Evolutionary conservation across 2,113 vertebrate genomes (phyloP), one percentile per base, ranked within the genome.

Genomic region (Quiscalus mexicanus): DNA sequence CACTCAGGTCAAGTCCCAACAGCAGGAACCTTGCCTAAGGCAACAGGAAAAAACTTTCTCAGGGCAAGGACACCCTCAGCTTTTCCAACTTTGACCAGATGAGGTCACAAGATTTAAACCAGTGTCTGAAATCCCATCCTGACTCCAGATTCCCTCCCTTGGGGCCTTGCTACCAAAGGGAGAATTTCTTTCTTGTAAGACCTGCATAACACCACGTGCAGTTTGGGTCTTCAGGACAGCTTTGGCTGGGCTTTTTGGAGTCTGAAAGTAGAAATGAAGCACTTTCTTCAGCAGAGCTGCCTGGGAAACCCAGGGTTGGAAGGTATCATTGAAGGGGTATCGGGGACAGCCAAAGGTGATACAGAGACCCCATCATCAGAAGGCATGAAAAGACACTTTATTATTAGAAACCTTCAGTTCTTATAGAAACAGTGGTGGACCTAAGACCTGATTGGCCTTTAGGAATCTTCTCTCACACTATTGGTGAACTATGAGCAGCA

Each of bases 121-220:
- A 23, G 17, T 11, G 25, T 44, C 31, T 3, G 8, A 78, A 65
- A 75, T 49, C 52, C 47, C 76, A 31, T 8, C 1, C 28, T 37
- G 33, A 18, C 15, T 81, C 22, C 37, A 37, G 28, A 12, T 10
- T 65, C 9, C 18, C 21, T 35, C 49, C 28, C 28, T 42, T 39
- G 41, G 10, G 49, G 19, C 6, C 15, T 37, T 31, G 6, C 24
- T 67, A 4, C 10, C 18, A 42, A 69, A 55, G 6, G 7, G 4
- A 31, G 2, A 41, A 27, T 63, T 16, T 37, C 15, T 52, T 60
- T 59, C 15, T 37, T 0, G 0, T 59, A 15, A 41, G 27, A 75
- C 10, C 8, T 2, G 2, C 45, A 59, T 4, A 78, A 33, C 6
- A 45, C n/a, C 10, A 9, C 7, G 1, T 9, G 10, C 4, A 65